A percentile compares a stretch with the other conserved stretches of the same genome.
Conservation (phyloP, 2,888 invertebrate genomes). For the Galerucella nymphaeae region DNA sequence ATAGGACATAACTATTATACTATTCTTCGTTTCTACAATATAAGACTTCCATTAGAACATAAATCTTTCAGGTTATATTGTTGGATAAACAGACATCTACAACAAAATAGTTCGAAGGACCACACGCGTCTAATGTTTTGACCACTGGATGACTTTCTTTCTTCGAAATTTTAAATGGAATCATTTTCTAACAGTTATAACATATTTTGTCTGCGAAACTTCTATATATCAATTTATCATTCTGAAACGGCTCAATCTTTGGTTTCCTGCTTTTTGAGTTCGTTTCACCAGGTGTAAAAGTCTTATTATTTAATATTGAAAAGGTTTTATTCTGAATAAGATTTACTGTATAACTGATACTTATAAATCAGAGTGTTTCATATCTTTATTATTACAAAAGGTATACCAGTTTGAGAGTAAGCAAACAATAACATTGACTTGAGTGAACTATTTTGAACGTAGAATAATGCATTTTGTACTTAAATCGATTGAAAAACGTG, state of each 20-base stretch:
- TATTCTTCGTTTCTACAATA: slow-evolving; percentile 29
- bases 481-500: no score
- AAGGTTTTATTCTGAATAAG: slow-evolving; percentile 18
- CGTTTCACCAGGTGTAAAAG: slow-evolving; percentile 31
- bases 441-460: no score
- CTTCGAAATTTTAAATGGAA: slow-evolving; percentile 23
- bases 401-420: background rate
- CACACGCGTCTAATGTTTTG: slow-evolving; percentile 50
- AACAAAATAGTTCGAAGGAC: slow-evolving; percentile 42
- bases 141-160: slow-evolving; percentile 42
- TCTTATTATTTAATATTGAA: slow-evolving; percentile 14
- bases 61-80: slow-evolving; percentile 49
- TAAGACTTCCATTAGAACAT: slow-evolving; percentile 46
- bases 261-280: slow-evolving; percentile 25
- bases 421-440: background rate
- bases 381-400: slow-evolving; percentile 13
- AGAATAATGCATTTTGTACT: no score
- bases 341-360: background rate
- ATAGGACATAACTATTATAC: slow-evolving; percentile 34
- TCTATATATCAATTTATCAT: slow-evolving; percentile 35
- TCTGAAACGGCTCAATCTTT: slow-evolving; percentile 38
- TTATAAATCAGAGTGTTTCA: slow-evolving; percentile 8
- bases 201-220: slow-evolving; percentile 22
- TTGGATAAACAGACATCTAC: slow-evolving; percentile 45
- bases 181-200: slow-evolving; percentile 8